These are phyloP conservation scores for Mormyrops attenuatus DNA, from an alignment of 2,797 vertebrate species.

Conservation along the genomic window DNA sequence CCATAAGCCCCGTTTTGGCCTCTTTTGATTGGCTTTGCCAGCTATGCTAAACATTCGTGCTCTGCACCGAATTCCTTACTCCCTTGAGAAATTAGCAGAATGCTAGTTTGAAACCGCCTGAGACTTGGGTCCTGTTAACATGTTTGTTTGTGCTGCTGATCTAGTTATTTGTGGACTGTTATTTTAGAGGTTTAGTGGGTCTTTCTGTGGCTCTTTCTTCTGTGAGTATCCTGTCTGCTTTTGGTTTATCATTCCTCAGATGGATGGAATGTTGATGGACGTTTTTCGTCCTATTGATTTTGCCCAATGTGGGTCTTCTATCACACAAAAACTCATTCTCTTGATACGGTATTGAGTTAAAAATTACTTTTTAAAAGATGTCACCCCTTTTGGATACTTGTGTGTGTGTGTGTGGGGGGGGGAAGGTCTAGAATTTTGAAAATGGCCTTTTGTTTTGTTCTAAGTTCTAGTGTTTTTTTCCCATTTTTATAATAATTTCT, in stretches of 20 bases:
- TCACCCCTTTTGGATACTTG: background rate
- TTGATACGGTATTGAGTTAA: background rate
- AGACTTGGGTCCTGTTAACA: background rate
- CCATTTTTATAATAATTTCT: background rate
- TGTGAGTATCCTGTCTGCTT: background rate
- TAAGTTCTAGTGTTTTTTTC: background rate
- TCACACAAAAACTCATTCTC: background rate
- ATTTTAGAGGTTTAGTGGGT: background rate
- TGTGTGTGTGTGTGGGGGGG: background rate
- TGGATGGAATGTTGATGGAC: background rate
- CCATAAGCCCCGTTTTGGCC: background rate
- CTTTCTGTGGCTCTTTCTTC: constrained; percentile 2
- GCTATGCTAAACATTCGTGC: background rate
- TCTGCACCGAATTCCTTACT: background rate
- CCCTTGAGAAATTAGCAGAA: background rate
- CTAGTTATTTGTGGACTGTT: background rate
- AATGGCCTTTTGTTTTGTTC: background rate
- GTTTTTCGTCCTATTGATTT: background rate
- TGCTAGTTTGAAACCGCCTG: background rate
- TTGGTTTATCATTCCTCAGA: constrained; percentile 8
- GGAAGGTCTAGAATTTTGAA: background rate
- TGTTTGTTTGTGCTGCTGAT: background rate
- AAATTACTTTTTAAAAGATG: background rate
- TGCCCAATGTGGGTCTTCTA: background rate
- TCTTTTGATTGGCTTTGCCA: background rate